Evolutionary conservation across 2,113 vertebrate species (phyloP).

Genomic region (Mixornis gularis): DNA sequence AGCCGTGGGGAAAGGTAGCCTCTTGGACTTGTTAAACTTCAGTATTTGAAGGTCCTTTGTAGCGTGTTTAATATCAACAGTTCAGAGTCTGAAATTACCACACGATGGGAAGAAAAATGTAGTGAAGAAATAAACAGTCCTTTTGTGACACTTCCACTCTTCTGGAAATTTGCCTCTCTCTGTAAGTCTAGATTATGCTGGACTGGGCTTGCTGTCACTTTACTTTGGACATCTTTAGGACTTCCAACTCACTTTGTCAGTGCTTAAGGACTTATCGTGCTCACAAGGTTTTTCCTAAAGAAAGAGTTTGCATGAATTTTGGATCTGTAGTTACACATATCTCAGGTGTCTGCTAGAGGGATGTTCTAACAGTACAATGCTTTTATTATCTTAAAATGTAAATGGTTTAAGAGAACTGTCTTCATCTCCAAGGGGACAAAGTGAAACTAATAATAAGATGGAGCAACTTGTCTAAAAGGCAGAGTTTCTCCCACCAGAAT

Average conservation of each 20-base stretch:
- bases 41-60: not conserved
- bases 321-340: not conserved
- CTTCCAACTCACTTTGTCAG: not conserved
- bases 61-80: not conserved
- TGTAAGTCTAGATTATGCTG: not conserved
- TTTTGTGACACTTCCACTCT: not conserved
- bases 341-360: not conserved
- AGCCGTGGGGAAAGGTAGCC: conserved; percentile 8
- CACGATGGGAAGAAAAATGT: not conserved
- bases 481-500: not conserved
- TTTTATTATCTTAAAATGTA: not conserved
- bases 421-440: not conserved
- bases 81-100: not conserved
- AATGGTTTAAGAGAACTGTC: not conserved
- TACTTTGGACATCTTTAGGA: not conserved
- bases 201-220: not conserved
- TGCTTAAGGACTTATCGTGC: not conserved
- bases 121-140: not conserved
- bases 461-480: not conserved
- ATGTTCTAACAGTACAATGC: not conserved
- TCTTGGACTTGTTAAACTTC: not conserved
- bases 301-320: not conserved
- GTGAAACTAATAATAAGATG: not conserved
- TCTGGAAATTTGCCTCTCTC: not conserved
- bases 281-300: not conserved